These are phyloP conservation scores for Apaloderma vittatum DNA, from an alignment of 2,113 vertebrate species.

Conservation along the genomic window DNA sequence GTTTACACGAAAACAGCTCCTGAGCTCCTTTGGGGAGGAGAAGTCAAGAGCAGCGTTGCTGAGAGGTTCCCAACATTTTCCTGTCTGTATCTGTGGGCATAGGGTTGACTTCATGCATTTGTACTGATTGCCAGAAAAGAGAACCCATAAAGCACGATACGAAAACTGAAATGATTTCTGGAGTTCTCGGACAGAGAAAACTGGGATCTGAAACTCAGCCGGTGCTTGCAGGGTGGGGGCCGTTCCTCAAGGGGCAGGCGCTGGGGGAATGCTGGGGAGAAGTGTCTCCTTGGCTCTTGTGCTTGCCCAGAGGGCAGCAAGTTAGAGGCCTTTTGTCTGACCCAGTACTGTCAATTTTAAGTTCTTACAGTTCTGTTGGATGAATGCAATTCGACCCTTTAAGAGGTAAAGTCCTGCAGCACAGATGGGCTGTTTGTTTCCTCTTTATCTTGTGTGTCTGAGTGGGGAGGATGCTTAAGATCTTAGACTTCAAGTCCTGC, in stretches of 20 bases:
- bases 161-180: not conserved
- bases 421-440: not conserved
- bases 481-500: not conserved
- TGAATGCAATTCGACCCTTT: not conserved
- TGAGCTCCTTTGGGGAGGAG: not conserved
- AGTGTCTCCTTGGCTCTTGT: not conserved
- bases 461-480: not conserved
- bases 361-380: not conserved
- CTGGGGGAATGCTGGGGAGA: not conserved
- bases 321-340: not conserved
- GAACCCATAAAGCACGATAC: not conserved
- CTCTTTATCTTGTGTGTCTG: not conserved
- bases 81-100: accelerated
- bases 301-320: not conserved
- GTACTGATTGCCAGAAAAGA: not conserved
- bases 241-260: not conserved
- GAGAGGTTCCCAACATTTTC: accelerated
- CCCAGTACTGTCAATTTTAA: not conserved
- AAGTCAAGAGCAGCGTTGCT: not conserved
- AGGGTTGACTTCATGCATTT: not conserved
- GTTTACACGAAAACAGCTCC: not conserved
- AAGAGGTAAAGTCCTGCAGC: not conserved
- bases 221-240: not conserved
- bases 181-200: not conserved
- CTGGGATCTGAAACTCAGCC: not conserved